Conservation (phyloP, 2,113 vertebrate genomes). For the Symphodus melops region DNA sequence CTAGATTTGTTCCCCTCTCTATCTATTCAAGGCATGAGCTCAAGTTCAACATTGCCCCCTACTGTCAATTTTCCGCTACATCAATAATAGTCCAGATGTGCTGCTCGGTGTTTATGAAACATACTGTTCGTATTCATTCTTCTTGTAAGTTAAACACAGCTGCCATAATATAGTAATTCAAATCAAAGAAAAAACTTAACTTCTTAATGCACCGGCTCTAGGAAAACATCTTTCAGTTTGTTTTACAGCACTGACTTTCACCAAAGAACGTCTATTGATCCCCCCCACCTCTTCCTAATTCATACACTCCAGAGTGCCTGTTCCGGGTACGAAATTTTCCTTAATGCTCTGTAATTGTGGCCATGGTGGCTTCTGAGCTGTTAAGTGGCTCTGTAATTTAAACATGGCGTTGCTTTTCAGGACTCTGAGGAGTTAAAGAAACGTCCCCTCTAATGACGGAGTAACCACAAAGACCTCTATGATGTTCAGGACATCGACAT, state of each 20-base stretch:
- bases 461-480: conserved; percentile 35
- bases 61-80: conserved; percentile 50
- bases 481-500: conserved; percentile 16
- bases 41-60: conserved; percentile 77
- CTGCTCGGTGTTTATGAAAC: conserved; percentile 28
- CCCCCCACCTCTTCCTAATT: conserved; percentile 16
- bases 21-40: conserved; percentile 7
- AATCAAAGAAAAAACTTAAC: conserved; percentile 29
- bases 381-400: conserved; percentile 35
- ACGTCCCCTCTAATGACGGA: conserved; percentile 41
- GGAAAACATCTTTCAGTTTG: conserved; percentile 26
- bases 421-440: conserved; percentile 19
- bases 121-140: conserved; percentile 23
- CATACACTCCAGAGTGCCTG: conserved; percentile 30
- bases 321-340: conserved; percentile 30
- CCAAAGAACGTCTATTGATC: conserved; percentile 39
- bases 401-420: conserved; percentile 45
- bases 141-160: conserved; percentile 49
- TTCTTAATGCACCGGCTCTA: conserved; percentile 23
- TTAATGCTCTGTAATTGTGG: conserved; percentile 67
- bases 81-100: conserved; percentile 44
- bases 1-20: background rate
- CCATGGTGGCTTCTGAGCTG: conserved; percentile 32
- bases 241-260: conserved; percentile 31
- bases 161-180: conserved; percentile 31